These are phyloP conservation scores for Diachrysia chrysitis DNA, from an alignment of 2,888 invertebrate genomes.

Conservation along the genomic window DNA sequence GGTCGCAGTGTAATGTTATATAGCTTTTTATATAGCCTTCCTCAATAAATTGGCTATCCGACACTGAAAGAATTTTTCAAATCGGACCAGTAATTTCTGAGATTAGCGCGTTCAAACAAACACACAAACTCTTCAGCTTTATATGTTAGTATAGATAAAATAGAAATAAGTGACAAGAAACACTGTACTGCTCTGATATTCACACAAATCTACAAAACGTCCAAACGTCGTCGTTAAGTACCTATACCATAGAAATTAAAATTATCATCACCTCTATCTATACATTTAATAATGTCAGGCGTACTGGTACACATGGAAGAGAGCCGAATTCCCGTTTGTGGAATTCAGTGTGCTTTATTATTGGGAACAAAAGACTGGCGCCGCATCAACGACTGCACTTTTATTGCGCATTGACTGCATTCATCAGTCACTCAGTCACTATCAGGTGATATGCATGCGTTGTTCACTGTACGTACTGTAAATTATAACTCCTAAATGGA, in stretches of 20 bases:
- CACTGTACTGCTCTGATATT: too few relatives aligned
- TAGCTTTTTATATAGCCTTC: too few relatives aligned
- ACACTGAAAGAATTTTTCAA: too few relatives aligned
- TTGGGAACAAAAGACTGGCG: constrained; percentile 4
- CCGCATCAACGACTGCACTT: constrained; percentile 2
- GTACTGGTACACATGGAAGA: background rate
- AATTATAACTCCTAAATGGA: background rate
- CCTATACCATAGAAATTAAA: background rate
- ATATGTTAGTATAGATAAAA: too few relatives aligned
- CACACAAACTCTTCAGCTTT: too few relatives aligned
- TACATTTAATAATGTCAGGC: background rate
- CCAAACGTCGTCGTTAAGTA: too few relatives aligned
- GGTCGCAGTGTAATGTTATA: too few relatives aligned
- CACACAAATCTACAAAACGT: background rate
- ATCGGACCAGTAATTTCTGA: too few relatives aligned
- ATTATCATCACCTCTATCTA: background rate
- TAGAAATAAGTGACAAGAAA: too few relatives aligned
- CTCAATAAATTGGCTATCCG: too few relatives aligned
- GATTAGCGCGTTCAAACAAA: too few relatives aligned
- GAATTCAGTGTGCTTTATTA: constrained; percentile 1
- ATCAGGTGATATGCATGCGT: background rate
- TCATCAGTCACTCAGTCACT: constrained; percentile 1
- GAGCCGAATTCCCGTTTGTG: background rate
- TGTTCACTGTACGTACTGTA: background rate
- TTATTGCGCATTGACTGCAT: constrained; percentile 1